These are phyloP conservation scores for Ateles fusciceps DNA, from an alignment of 2,797 vertebrate genomes.

Conservation along the genomic window DNA sequence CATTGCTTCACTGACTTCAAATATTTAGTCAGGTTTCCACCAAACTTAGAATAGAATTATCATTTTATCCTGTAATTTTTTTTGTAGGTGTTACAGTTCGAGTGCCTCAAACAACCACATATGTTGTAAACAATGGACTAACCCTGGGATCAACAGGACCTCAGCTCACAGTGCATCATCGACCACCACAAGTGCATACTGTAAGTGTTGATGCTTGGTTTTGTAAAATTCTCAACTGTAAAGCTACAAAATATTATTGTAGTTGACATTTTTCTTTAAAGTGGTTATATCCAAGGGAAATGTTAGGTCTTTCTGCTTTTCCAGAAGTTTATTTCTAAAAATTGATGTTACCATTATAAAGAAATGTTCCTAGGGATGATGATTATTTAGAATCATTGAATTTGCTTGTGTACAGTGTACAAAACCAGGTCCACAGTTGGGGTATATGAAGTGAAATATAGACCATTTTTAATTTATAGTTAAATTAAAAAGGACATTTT, in stretches of 20 bases:
- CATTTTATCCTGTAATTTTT: not conserved
- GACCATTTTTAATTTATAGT: not conserved
- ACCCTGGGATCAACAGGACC: constrained; percentile 85
- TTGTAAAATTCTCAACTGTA: not conserved
- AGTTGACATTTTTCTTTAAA: not conserved
- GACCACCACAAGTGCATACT: constrained; percentile 88
- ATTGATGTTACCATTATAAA: not conserved
- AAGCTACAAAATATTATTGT: not conserved
- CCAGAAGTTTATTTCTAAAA: not conserved
- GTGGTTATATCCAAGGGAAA: not conserved
- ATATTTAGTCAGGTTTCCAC: not conserved
- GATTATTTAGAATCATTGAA: not conserved
- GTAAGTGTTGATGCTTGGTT: constrained; percentile 73
- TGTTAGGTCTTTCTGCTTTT: not conserved
- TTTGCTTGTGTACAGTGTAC: not conserved
- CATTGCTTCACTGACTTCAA: not conserved
- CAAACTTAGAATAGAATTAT: constrained; percentile 28
- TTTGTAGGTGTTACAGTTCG: constrained; percentile 88
- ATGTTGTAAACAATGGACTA: constrained; percentile 86
- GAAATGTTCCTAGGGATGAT: not conserved
- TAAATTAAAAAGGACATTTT: constrained; percentile 30
- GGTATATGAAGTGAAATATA: not conserved
- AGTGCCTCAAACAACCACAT: constrained; percentile 89
- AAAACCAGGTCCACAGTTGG: not conserved
- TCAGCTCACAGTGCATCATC: constrained; percentile 93